A percentile compares a stretch with the other conserved stretches of the same genome.
phyloP scores from a whole-genome alignment of 92 coral and sea anemone species.

The Parazoanthus atlanticus region DNA sequence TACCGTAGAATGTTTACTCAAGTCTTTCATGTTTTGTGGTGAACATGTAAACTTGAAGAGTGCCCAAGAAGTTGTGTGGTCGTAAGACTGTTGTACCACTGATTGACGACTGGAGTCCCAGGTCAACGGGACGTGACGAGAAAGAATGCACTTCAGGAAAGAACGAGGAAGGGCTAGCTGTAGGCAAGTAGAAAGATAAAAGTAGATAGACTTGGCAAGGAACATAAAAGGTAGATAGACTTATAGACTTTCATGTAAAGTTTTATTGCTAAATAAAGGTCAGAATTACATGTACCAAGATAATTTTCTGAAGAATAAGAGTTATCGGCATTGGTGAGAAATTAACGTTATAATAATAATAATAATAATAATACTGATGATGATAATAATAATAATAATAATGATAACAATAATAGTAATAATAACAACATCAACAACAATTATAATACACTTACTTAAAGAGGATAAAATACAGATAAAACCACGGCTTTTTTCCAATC shows the following conservation, averaged over 20 bases:
- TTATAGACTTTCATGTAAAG: not conserved
- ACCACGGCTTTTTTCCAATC: too few species aligned
- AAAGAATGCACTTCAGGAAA: not conserved
- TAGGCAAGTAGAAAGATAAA: conserved; percentile 24
- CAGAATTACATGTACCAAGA: too few species aligned
- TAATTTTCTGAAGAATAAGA: too few species aligned
- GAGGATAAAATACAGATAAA: too few species aligned
- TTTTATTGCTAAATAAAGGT: too few species aligned
- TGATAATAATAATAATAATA: too few species aligned
- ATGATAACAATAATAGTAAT: too few species aligned
- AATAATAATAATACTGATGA: too few species aligned
- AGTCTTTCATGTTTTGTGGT: not conserved
- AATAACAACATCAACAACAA: too few species aligned
- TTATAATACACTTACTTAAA: too few species aligned
- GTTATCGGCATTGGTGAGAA: too few species aligned
- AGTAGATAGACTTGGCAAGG: not conserved
- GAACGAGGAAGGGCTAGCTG: not conserved
- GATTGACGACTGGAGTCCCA: not conserved
- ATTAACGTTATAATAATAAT: too few species aligned
- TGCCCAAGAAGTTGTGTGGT: conserved; percentile 6
- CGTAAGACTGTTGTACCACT: not conserved
- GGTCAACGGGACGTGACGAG: not conserved
- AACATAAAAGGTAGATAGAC: not conserved
- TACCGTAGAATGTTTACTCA: not conserved
- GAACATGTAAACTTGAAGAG: not conserved